These are phyloP conservation scores for Polypedilum vanderplanki DNA, from an alignment of 1,140 invertebrate genomes.

Conservation along the genomic window DNA sequence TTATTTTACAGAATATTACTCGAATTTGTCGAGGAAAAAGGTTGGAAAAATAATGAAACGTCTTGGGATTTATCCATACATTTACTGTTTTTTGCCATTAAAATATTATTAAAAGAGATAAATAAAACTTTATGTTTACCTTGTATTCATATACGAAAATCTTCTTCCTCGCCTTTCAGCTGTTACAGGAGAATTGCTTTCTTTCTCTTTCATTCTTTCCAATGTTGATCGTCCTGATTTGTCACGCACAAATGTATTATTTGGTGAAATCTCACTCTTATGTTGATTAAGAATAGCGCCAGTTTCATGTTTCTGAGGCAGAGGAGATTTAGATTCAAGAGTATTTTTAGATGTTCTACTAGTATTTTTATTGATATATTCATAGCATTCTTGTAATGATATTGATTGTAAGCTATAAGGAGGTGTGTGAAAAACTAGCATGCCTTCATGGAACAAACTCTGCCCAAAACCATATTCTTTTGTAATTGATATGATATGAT, in stretches of 20 bases:
- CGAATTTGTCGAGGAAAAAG: no score
- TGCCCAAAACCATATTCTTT: conserved; percentile 79
- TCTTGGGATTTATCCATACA: no score
- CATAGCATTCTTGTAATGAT: conserved; percentile 60
- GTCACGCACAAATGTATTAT: conserved; percentile 35
- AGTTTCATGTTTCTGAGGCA: conserved; percentile 2
- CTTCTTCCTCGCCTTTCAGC: conserved; percentile 35
- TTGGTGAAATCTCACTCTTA: conserved; percentile 7
- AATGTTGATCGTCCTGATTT: conserved; percentile 36
- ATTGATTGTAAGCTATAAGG: conserved; percentile 74
- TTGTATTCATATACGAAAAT: conserved; percentile 37
- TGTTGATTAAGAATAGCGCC: background rate
- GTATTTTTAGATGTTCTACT: background rate
- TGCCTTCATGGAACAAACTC: conserved; percentile 79
- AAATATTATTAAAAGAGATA: no score
- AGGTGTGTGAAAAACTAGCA: conserved; percentile 84
- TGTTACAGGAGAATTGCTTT: background rate
- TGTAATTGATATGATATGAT: conserved; percentile 48
- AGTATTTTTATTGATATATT: conserved; percentile 30
- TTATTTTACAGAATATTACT: no score
- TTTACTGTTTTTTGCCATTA: no score
- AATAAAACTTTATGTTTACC: conserved; percentile 22
- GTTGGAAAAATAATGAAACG: no score
- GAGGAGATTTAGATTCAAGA: background rate
- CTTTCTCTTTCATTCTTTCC: conserved; percentile 37